These are phyloP conservation scores for Penaeus indicus DNA, from an alignment of 1,140 invertebrate species.

Conservation along the genomic window DNA sequence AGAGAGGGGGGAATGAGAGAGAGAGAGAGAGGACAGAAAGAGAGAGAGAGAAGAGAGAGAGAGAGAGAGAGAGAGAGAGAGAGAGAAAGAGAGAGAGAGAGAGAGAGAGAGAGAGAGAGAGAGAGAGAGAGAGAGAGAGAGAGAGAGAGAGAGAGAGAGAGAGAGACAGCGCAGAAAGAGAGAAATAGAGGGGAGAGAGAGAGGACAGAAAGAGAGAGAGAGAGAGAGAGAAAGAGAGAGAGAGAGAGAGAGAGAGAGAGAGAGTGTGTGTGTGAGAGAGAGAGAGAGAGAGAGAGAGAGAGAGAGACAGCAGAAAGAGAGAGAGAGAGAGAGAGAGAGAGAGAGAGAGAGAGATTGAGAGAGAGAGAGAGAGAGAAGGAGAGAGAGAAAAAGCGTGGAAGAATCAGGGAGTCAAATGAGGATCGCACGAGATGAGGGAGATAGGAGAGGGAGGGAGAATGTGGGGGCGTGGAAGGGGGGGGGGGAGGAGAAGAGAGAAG, in stretches of 20 bases:
- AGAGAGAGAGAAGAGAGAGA: slow-evolving; percentile 34
- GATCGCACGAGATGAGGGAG: not conserved
- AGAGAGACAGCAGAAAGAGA: not conserved
- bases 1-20: slow-evolving; percentile 8
- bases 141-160: slow-evolving; percentile 45
- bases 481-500: too few species aligned
- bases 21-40: slow-evolving; percentile 5
- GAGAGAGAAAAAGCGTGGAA: not conserved
- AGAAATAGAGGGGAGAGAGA: not conserved
- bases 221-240: slow-evolving; percentile 27
- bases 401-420: not conserved
- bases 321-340: too few species aligned
- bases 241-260: slow-evolving; percentile 5
- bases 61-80: slow-evolving; percentile 39
- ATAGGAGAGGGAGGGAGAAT: too few species aligned
- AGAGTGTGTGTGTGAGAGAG: slow-evolving; percentile 37
- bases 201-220: slow-evolving; percentile 4
- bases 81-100: slow-evolving; percentile 31
- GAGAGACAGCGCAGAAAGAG: not conserved
- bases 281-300: slow-evolving; percentile 25
- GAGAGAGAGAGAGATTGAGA: too few species aligned
- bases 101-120: slow-evolving; percentile 33
- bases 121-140: slow-evolving; percentile 39
- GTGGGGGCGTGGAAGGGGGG: too few species aligned
- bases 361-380: too few species aligned